A percentile compares a stretch with the other conserved stretches of the same genome.
Evolutionary conservation across 2,888 invertebrate genomes (phyloP).

Genomic region (Temnothorax rugatulus): DNA sequence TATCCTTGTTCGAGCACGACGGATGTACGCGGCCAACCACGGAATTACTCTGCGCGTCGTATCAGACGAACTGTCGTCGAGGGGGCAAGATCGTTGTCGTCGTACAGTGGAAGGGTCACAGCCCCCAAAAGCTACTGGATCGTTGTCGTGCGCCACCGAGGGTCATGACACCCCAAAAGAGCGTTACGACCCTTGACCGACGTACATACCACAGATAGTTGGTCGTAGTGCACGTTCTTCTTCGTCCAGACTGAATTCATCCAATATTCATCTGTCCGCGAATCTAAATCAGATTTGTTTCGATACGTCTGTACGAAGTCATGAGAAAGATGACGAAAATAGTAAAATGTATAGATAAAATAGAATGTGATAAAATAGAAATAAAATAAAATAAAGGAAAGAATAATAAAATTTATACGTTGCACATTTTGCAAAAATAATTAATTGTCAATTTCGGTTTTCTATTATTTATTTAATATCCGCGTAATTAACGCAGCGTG

Average conservation of each 20-base stretch:
- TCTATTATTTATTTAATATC: not conserved
- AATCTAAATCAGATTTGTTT: constrained; percentile 13
- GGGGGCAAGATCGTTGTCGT: constrained; percentile 69
- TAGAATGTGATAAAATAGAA: not conserved
- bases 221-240: not conserved
- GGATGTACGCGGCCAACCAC: constrained; percentile 33
- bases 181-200: constrained; percentile 43
- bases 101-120: constrained; percentile 55
- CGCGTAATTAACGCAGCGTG: not conserved
- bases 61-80: constrained; percentile 69
- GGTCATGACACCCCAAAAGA: constrained; percentile 50
- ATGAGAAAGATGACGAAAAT: not conserved
- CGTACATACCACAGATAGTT: constrained; percentile 6
- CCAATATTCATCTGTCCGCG: not conserved
- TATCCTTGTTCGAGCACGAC: constrained; percentile 47
- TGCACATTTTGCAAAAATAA: not conserved
- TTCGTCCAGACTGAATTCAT: constrained; percentile 6
- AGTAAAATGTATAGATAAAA: not conserved
- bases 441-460: not conserved
- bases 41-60: constrained; percentile 66
- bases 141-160: constrained; percentile 40
- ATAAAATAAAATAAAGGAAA: not conserved
- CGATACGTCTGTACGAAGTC: not conserved
- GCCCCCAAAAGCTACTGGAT: constrained; percentile 64
- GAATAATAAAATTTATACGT: not conserved